Conservation (phyloP, 64 coral and sea anemone genomes). For the Stylophora pistillata region DNA sequence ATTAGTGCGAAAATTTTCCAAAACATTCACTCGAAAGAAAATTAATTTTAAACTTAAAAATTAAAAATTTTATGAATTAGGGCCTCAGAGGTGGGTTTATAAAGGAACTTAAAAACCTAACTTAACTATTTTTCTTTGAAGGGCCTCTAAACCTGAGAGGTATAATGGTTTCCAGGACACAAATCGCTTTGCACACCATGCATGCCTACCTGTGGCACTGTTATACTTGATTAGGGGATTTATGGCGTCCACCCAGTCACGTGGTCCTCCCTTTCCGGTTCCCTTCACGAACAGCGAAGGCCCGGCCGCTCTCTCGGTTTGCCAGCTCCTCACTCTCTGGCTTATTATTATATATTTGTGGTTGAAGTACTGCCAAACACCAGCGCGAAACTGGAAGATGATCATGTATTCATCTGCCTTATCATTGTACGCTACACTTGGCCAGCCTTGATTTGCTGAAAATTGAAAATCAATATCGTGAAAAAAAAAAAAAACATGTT, state of each 20-base stretch:
- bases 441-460: slow-evolving; percentile 89
- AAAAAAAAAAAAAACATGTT: too few relatives aligned
- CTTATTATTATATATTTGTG: slow-evolving; percentile 65
- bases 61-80: too few relatives aligned
- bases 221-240: slow-evolving; percentile 69
- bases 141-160: neutral
- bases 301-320: slow-evolving; percentile 46
- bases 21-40: too few relatives aligned
- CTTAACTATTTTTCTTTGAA: too few relatives aligned
- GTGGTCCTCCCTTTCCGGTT: neutral
- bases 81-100: too few relatives aligned
- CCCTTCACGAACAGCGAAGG: slow-evolving; percentile 52
- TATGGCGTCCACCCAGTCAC: slow-evolving; percentile 15
- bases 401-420: slow-evolving; percentile 57
- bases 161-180: neutral
- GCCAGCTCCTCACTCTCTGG: slow-evolving; percentile 55
- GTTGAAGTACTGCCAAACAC: slow-evolving; percentile 34
- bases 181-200: neutral
- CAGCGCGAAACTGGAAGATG: slow-evolving; percentile 79
- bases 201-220: slow-evolving; percentile 64
- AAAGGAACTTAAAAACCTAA: too few relatives aligned
- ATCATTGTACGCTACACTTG: slow-evolving; percentile 64
- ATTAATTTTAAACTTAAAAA: too few relatives aligned
- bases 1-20: too few relatives aligned
- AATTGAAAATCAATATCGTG: neutral